Evolutionary conservation across 2,888 invertebrate species (phyloP).

Genomic region (Tipula confusa): DNA sequence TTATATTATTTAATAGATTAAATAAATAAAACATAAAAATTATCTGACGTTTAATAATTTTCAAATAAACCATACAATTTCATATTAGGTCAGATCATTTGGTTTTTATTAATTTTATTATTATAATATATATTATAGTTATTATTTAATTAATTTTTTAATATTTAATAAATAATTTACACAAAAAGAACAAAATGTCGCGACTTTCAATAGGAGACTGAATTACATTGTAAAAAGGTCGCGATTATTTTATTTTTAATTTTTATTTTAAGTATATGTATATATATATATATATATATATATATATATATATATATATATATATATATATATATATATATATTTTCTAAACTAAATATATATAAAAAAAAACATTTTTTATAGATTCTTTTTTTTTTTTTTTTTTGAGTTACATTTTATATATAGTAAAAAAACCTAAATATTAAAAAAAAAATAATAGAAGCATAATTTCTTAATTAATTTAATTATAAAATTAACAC

Average conservation of each 20-base stretch:
- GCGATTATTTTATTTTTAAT: constrained; percentile 33
- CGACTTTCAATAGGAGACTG: constrained; percentile 37
- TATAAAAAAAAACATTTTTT: not conserved
- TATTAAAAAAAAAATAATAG: not conserved
- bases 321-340: constrained; percentile 34
- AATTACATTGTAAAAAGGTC: constrained; percentile 37
- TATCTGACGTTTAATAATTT: constrained; percentile 20
- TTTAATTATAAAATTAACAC: constrained; percentile 12
- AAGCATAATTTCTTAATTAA: constrained; percentile 16
- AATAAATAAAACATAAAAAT: not conserved
- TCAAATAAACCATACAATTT: not conserved
- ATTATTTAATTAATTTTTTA: constrained; percentile 29
- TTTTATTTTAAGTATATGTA: constrained; percentile 32
- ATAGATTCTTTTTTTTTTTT: constrained; percentile 4
- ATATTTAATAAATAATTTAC: constrained; percentile 29
- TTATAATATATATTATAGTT: not conserved
- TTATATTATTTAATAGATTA: constrained; percentile 29
- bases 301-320: not conserved
- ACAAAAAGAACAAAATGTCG: constrained; percentile 29
- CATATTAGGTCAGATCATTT: constrained; percentile 32
- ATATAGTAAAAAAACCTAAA: not conserved
- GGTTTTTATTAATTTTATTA: constrained; percentile 30
- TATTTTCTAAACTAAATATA: constrained; percentile 28
- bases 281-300: constrained; percentile 32
- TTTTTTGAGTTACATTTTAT: constrained; percentile 5